Base-by-base conservation (phyloP, 2,888 invertebrate genomes). In the Lacanobia wlatinum region DNA sequence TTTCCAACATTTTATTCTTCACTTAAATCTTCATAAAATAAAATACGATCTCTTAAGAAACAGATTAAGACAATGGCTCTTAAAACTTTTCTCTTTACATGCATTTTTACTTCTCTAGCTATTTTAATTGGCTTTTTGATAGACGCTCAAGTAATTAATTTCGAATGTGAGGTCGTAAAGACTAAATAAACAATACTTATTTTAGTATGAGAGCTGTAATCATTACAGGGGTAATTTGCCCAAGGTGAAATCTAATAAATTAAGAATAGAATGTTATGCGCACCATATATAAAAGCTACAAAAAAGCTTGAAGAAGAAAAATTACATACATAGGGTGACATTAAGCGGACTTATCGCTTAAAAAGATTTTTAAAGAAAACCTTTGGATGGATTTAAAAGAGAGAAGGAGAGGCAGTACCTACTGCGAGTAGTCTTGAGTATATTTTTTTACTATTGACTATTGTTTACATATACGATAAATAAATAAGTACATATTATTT, bases 91-190 rank as follows among this genome's bases (percentile, higher is more conserved):
- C 66, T 66, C 60, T 73, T 72, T 55, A 74, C 75, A 74, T 73
- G 65, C 63, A 81, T 74, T 81, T 84, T 71, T 76, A 77, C 63
- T 86, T 85, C 48, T 69, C 56, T 67, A 7, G 53, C 64, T 38
- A 71, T 71, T 84, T 76, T 73, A 76, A 74, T 84, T 64, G 46
- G 60, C 48, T 61, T 77, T 78, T 83, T 81, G 69, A 84, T 82
- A 50, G 69, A 67, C 73, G 65, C 64, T 75, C 67, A 60, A 74
- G 64, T 82, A 85, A 89, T 89, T 86, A 84, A 83, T 85, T 64
- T 67, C 60, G 61, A 76, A 76, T 43, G 78, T 64, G 67, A 67
- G 60, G 59, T 80, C 83, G 81, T 89, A 84, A 88, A 84, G 58
- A 62, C 61, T 50, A 73, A 76, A 79, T 73, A 80, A 75, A 65